Conservation (phyloP, 2,797 vertebrate species). For the Gallinago stenura region DNA sequence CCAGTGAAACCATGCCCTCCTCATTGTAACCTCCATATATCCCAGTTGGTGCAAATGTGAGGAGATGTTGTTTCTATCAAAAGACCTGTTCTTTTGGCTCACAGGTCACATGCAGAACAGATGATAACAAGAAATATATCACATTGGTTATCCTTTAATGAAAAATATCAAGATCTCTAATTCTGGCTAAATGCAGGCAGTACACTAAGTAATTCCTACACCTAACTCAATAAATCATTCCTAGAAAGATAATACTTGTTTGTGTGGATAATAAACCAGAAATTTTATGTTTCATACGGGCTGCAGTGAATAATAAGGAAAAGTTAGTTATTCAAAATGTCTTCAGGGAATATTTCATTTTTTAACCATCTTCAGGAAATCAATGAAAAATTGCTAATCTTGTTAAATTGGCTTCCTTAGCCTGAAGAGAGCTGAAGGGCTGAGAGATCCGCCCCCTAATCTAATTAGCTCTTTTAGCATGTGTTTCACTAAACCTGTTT, state of each 20-base stretch:
- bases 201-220: not conserved
- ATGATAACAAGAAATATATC: not conserved
- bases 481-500: slow-evolving; percentile 56
- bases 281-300: not conserved
- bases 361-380: slow-evolving; percentile 39
- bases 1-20: not conserved
- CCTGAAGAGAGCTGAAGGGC: slow-evolving; percentile 23
- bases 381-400: slow-evolving; percentile 46
- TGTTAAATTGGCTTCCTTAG: slow-evolving; percentile 47
- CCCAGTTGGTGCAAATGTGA: not conserved
- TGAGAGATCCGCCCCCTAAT: slow-evolving; percentile 36
- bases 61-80: not conserved
- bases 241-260: not conserved
- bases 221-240: not conserved
- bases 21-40: not conserved
- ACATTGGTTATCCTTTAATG: not conserved
- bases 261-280: not conserved
- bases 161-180: not conserved
- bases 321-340: not conserved
- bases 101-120: not conserved
- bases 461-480: slow-evolving; percentile 55
- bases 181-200: not conserved
- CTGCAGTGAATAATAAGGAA: not conserved
- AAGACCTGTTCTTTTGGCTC: not conserved
- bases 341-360: slow-evolving; percentile 55